These are phyloP conservation scores for Drosophila quadrilineata DNA, from an alignment of 1,140 invertebrate genomes.

Conservation along the genomic window DNA sequence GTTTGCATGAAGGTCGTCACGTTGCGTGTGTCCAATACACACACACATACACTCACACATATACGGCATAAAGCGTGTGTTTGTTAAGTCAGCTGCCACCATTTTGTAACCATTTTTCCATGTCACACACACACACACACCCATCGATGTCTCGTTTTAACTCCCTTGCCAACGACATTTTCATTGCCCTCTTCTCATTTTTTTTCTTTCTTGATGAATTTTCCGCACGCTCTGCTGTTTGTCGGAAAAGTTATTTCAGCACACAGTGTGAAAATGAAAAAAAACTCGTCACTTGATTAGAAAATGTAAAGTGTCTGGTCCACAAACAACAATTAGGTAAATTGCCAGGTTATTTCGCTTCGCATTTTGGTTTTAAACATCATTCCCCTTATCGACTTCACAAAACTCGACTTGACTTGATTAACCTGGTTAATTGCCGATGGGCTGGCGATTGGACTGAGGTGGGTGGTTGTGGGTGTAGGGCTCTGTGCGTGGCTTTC, in stretches of 20 bases:
- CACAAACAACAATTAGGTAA: conserved; percentile 63
- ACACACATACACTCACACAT: conserved; percentile 10
- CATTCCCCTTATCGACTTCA: conserved; percentile 52
- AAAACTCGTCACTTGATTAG: conserved; percentile 62
- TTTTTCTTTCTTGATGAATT: conserved; percentile 65
- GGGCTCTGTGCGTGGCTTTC: too few relatives aligned
- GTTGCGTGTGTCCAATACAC: conserved; percentile 28
- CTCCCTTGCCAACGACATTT: neutral
- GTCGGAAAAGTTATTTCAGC: conserved; percentile 65
- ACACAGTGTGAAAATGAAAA: conserved; percentile 36
- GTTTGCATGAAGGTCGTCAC: conserved; percentile 58
- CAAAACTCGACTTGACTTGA: conserved; percentile 19
- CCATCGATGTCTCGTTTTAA: neutral
- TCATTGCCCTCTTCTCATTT: conserved; percentile 43
- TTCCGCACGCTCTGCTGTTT: conserved; percentile 36
- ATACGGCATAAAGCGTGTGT: conserved; percentile 23
- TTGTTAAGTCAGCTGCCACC: conserved; percentile 67
- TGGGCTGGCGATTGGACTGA: too few relatives aligned
- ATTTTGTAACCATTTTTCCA: conserved; percentile 72
- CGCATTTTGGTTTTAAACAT: conserved; percentile 52
- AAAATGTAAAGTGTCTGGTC: conserved; percentile 14
- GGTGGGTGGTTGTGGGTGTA: too few relatives aligned
- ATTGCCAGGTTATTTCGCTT: conserved; percentile 31
- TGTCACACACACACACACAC: conserved; percentile 54
- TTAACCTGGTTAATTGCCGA: conserved; percentile 27